Evolutionary conservation across 92 coral and sea anemone genomes (phyloP), one percentile per base, ranked within the genome.

Genomic region (Epizoanthus stellaris): DNA sequence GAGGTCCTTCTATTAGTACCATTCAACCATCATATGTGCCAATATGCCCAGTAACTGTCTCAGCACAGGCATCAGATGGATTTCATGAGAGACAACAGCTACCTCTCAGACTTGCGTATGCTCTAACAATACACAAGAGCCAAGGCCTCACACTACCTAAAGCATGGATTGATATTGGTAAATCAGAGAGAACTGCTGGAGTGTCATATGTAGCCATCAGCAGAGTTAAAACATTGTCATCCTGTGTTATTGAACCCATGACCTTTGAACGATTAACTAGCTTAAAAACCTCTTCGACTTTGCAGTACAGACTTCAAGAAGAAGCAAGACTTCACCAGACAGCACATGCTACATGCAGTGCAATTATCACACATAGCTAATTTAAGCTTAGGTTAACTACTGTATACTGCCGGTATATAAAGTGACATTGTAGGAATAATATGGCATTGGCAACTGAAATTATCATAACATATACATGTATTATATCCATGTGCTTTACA

Each of bases 241-340:
- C 65, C 23, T 60, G 65, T 58, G 62, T 43, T 45, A 42, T 75
- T 75, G 65, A 75, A 61, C 81, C 81, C 59, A 75, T 15, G 81
- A 76, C 81, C 81, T 76, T 76, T 76, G 81, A 53, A 76, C 30
- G 65, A 36, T 76, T 76, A 54, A 45, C 81, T 39, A 76, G 67
- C 81, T 76, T 76, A 62, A 54, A 76, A 62, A 49, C 66, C 61
- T 76, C 81, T 76, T 49, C 57, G 61, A 76, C 81, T 75, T 75
- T 76, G 81, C 81, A 76, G 61, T 76, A 49, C 61, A 76, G 81
- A 49, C 81, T 76, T 76, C 61, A 76, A 76, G 81, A 74, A 74
- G 81, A 76, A 76, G 81, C 81, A 49, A 76, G 67, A 76, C 81
- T 76, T 49, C 34, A 76, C 61, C 57, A 62, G 63, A 49, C 61